Evolutionary conservation across 2,797 vertebrate species (phyloP).

Genomic region (Chloroceryle amazona): DNA sequence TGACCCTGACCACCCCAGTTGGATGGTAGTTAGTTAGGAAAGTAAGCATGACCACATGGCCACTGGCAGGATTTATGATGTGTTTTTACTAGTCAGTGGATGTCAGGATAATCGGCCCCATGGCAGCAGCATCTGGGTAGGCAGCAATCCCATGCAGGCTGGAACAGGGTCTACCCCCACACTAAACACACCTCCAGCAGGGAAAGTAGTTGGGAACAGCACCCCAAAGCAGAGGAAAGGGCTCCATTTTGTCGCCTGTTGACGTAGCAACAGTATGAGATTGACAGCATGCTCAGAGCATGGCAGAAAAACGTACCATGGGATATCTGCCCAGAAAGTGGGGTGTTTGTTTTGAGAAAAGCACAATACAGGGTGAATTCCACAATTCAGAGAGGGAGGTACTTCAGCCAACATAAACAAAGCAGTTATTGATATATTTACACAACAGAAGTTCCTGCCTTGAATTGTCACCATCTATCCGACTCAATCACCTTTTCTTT

Average conservation of each 20-base stretch:
- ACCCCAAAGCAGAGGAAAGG: not conserved
- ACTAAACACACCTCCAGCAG: not conserved
- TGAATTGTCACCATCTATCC: not conserved
- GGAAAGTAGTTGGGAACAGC: not conserved
- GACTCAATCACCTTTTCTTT: not conserved
- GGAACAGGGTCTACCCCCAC: not conserved
- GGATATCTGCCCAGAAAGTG: slow-evolving; percentile 49
- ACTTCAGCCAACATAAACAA: slow-evolving; percentile 55
- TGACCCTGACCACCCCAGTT: not conserved
- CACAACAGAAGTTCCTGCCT: not conserved
- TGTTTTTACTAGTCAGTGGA: not conserved
- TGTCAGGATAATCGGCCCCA: rapidly evolving
- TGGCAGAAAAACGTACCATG: not conserved
- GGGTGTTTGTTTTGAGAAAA: slow-evolving; percentile 53
- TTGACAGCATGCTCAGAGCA: not conserved
- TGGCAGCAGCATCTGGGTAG: not conserved
- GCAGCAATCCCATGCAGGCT: not conserved
- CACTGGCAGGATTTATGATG: not conserved
- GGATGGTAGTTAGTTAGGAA: not conserved
- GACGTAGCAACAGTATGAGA: not conserved
- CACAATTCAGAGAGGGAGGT: slow-evolving; percentile 33
- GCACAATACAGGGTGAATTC: slow-evolving; percentile 46
- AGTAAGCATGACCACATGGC: not conserved
- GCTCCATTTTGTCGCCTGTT: not conserved
- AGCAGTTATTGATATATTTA: slow-evolving; percentile 63